phyloP scores from a whole-genome alignment of 1,140 invertebrate genomes.

The Agrilus planipennis region DNA sequence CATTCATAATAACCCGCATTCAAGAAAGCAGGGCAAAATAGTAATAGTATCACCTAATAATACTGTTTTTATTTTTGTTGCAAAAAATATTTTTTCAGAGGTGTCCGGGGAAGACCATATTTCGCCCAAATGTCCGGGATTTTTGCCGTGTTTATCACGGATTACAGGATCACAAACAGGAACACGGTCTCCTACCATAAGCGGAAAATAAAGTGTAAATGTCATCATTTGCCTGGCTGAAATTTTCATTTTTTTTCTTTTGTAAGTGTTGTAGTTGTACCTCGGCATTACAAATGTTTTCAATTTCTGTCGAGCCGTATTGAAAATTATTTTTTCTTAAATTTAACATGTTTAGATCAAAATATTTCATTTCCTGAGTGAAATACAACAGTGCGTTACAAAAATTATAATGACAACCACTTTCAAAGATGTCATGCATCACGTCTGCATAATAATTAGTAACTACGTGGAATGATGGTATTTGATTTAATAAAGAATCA shows the following conservation, averaged over 20 bases:
- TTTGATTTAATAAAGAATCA: constrained; percentile 17
- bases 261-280: constrained; percentile 14
- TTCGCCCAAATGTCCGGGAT: too few relatives aligned
- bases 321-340: constrained; percentile 14
- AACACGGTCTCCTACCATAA: constrained; percentile 21
- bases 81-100: too few relatives aligned
- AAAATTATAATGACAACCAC: constrained; percentile 24
- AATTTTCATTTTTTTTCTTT: constrained; percentile 18
- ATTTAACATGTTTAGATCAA: constrained; percentile 12
- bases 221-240: constrained; percentile 19
- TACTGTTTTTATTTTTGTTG: too few relatives aligned
- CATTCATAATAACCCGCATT: too few relatives aligned
- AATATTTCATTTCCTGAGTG: constrained; percentile 12
- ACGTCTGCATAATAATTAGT: constrained; percentile 21
- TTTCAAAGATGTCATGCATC: constrained; percentile 32
- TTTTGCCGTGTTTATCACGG: too few relatives aligned
- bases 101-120: too few relatives aligned
- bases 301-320: constrained; percentile 13
- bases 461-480: constrained; percentile 19
- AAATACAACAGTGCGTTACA: constrained; percentile 13
- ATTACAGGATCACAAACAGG: constrained; percentile 17
- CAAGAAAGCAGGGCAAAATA: too few relatives aligned
- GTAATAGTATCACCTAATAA: too few relatives aligned
- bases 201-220: constrained; percentile 16
- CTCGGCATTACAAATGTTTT: constrained; percentile 13